Evolutionary conservation across 2,797 vertebrate species (phyloP).

Genomic region (Lophotriccus pileatus): DNA sequence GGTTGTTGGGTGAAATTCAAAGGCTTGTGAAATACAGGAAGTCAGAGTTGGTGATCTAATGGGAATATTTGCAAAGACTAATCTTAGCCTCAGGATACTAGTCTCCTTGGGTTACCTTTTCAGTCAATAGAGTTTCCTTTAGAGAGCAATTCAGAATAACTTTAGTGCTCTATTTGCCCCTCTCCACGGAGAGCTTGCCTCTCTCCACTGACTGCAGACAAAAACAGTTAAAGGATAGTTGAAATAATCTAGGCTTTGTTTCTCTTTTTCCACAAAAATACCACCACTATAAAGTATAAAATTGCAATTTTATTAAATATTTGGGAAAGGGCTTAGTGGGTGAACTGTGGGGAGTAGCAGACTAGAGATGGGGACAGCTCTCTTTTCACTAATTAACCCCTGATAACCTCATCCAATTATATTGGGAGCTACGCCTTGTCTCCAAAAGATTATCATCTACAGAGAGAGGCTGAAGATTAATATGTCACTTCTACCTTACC

Average conservation of each 20-base stretch:
- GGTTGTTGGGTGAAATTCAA: constrained; percentile 51
- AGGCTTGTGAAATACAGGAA: constrained; percentile 61
- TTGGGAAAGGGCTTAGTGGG: neutral
- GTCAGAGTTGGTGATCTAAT: constrained; percentile 47
- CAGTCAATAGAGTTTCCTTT: constrained; percentile 43
- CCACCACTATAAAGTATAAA: neutral
- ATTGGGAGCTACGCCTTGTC: neutral
- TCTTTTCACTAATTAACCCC: neutral
- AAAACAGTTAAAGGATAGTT: neutral
- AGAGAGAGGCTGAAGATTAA: neutral
- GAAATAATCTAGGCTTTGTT: neutral
- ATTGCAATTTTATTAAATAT: neutral
- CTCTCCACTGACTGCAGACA: neutral
- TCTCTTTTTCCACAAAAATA: neutral
- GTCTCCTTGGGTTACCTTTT: constrained; percentile 62
- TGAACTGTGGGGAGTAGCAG: neutral
- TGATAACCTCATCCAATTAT: neutral
- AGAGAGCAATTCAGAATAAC: constrained; percentile 26
- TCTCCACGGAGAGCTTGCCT: neutral
- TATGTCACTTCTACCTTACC: neutral
- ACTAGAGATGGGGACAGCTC: neutral
- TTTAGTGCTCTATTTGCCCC: neutral
- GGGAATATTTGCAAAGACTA: constrained; percentile 61
- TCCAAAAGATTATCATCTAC: neutral
- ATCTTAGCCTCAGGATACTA: constrained; percentile 58